Conservation (phyloP, 2,113 vertebrate genomes). For the Ictidomys tridecemlineatus region DNA sequence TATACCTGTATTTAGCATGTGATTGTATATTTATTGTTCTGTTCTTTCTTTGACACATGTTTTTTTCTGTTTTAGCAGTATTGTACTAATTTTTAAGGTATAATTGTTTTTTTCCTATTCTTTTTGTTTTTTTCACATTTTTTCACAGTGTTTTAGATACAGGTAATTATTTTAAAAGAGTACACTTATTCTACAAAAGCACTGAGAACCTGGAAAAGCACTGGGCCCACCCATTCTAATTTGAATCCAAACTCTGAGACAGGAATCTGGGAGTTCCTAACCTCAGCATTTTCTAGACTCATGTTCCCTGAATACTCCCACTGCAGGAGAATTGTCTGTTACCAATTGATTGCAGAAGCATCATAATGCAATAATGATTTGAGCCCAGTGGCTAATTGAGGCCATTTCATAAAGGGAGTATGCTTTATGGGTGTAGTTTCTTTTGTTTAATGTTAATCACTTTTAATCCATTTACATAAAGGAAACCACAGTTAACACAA, state of each 20-base stretch:
- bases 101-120: background rate
- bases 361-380: slow-evolving; percentile 63
- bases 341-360: slow-evolving; percentile 57
- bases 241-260: background rate
- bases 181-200: background rate
- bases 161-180: background rate
- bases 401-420: slow-evolving; percentile 65
- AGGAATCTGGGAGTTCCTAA: background rate
- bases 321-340: background rate
- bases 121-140: background rate
- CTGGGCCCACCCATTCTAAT: background rate
- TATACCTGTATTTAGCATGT: background rate
- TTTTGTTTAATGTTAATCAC: slow-evolving; percentile 69
- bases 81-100: background rate
- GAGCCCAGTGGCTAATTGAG: slow-evolving; percentile 54
- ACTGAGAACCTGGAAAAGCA: background rate
- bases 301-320: slow-evolving; percentile 19
- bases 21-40: background rate
- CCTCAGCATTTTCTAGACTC: slow-evolving; percentile 60
- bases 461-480: slow-evolving; percentile 64
- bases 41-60: background rate
- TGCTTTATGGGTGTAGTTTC: slow-evolving; percentile 69
- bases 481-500: slow-evolving; percentile 32
- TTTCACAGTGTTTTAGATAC: background rate
- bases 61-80: background rate